These are phyloP conservation scores for Pogonocichla stellata DNA, from an alignment of 2,113 vertebrate genomes.

Conservation along the genomic window DNA sequence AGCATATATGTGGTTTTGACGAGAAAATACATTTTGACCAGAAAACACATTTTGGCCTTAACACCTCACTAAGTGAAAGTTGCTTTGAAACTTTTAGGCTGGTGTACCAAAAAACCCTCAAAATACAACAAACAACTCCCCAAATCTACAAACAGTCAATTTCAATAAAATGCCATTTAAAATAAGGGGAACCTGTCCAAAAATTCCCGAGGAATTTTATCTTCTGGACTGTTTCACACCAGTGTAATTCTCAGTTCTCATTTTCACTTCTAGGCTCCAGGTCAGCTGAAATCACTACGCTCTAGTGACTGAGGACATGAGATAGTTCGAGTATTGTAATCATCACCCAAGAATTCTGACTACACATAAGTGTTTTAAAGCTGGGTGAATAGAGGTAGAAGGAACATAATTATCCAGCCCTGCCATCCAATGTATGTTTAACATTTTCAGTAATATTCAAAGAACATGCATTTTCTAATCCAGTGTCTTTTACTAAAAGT, in stretches of 20 bases:
- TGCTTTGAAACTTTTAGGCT: neutral
- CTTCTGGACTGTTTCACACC: neutral
- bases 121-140: neutral
- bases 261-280: neutral
- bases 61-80: neutral
- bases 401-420: neutral
- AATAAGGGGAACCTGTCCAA: neutral
- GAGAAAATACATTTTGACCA: neutral
- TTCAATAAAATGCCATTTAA: neutral
- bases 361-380: neutral
- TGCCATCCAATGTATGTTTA: neutral
- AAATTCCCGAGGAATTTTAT: neutral
- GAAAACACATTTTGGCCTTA: neutral
- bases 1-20: neutral
- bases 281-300: neutral
- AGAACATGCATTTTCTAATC: neutral
- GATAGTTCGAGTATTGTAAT: neutral
- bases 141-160: neutral
- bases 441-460: neutral
- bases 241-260: neutral
- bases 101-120: rapidly evolving
- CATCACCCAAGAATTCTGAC: neutral
- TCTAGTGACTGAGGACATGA: neutral
- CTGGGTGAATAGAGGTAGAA: neutral
- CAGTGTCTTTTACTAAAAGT: neutral